Evolutionary conservation across 2,888 invertebrate genomes (phyloP), one percentile per base, ranked within the genome.

Genomic region (Monopis laevigella): DNA sequence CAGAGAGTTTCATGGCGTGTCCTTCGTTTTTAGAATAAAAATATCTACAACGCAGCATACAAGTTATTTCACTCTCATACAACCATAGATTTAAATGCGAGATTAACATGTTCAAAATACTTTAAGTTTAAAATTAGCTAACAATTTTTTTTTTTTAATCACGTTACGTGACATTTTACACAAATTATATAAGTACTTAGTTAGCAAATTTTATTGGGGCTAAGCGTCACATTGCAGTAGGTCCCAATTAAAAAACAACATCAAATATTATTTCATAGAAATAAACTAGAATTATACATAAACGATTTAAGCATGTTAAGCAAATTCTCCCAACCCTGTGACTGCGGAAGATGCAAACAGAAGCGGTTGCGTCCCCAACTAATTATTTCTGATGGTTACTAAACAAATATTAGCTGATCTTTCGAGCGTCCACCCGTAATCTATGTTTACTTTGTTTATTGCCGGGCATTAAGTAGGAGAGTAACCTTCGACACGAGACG

Each of bases 371-470:
- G 17, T 55, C 48, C 55, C 53, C 48, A 54, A 55, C 56, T 66
- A 63, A 66, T 62, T 65, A 63, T 56, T 55, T 57, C 55, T 49
- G 49, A 51, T 52, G 49, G 51, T 55, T 49, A 54, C 53, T 56
- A 58, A 55, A 54, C 56, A 65, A 65, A 66, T 57, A 46, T 65
- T 67, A 64, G 57, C 56, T 52, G 52, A 59, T 60, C 53, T 47
- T 51, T 54, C 50, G 53, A 48, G 55, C 56, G 56, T 56, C 54
- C 55, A 51, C 53, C 50, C 51, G 53, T 59, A 52, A 55, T 59
- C 56, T 55, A 46, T 59, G 58, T 62, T 62, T 63, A 55, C 51
- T 56, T 55, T 55, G 54, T 59, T 48, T 54, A 51, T 47, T 47
- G 48, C 32, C 40, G 38, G 30, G 10, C 24, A 6, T 11, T 10